phyloP scores from a whole-genome alignment of 2,888 invertebrate species.

The Reticulitermes lucifugus region DNA sequence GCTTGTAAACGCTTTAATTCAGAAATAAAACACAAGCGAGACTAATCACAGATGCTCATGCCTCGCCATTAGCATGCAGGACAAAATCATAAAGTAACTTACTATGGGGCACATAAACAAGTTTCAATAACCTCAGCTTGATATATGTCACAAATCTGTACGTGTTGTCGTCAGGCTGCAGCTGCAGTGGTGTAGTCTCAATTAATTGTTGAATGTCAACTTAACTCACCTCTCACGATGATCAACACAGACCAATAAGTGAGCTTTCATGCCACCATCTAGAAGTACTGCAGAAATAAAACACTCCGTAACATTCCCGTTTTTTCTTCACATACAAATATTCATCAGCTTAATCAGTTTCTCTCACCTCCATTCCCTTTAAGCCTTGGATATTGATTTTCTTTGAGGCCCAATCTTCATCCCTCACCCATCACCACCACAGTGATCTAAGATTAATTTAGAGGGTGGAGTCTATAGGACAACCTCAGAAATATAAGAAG shows the following conservation, averaged over 20 bases:
- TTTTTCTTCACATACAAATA: conserved; percentile 44
- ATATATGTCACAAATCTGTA: too few species aligned
- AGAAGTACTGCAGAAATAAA: background rate
- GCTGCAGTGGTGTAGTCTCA: background rate
- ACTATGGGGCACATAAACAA: too few species aligned
- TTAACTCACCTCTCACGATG: background rate
- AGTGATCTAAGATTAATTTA: conserved; percentile 34
- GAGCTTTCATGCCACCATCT: background rate
- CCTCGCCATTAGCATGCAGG: too few species aligned
- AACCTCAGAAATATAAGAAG: background rate
- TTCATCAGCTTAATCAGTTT: conserved; percentile 50
- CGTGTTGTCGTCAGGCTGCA: background rate
- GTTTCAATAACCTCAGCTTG: too few species aligned
- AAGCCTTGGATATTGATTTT: conserved; percentile 32
- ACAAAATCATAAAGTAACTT: too few species aligned
- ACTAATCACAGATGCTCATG: too few species aligned
- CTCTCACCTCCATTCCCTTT: conserved; percentile 28
- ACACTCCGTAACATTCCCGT: background rate
- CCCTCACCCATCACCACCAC: background rate
- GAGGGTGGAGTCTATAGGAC: conserved; percentile 1
- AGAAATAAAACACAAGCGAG: too few species aligned
- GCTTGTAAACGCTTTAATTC: too few species aligned
- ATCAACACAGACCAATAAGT: background rate
- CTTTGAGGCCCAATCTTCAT: background rate
- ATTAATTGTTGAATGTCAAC: too few species aligned